Evolutionary conservation across 1,140 invertebrate genomes (phyloP), one percentile per base, ranked within the genome.

Genomic region (Drosophila nasuta): DNA sequence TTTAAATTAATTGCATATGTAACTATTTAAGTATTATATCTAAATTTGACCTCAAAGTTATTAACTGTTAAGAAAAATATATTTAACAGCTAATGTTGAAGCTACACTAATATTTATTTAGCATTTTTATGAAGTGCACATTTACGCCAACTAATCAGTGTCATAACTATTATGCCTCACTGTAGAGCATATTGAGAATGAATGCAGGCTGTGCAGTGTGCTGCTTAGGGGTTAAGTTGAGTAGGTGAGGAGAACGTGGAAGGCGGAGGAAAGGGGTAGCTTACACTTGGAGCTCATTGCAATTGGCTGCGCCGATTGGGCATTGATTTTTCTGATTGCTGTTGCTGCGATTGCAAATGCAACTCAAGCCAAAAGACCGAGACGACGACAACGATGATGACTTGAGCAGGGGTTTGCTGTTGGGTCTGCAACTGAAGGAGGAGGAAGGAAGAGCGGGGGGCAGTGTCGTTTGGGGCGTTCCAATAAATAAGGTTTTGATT

Each of bases 401-500:
- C 82, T 91, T 87, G 73, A 87, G 82, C 51, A 35, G 52, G 20
- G 28, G 20, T 20, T 58, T 25, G 20, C 20, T 25, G 20, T 25
- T 25, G 20, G 20, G 20, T 25, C 20, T 25, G 43, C 30, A 1
- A 56, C 5, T 4, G 28, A 6, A 35, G 13, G 33, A 35, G 13
- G 38, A 41, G 56, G 43, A 38, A 13, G 8, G 51, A 6, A 43
- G 62, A 33, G 56, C n/a, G 33, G 49, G 28, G 28, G 1, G 25
- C 20, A 11, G 30, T 52, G 62, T 64, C 46, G 35, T 52, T 52
- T 64, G 58, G 67, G 25, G 30, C 43, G 49, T 41, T 51, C 48
- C 80, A 83, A 89, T 87, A 89, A 91, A 91, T 92, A 81, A 91
- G 91, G 85, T 92, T 92, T 92, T 92, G 85, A 92, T 92, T 91